Base-by-base conservation (phyloP, 2,888 invertebrate genomes). In the Agrochola circellaris region DNA sequence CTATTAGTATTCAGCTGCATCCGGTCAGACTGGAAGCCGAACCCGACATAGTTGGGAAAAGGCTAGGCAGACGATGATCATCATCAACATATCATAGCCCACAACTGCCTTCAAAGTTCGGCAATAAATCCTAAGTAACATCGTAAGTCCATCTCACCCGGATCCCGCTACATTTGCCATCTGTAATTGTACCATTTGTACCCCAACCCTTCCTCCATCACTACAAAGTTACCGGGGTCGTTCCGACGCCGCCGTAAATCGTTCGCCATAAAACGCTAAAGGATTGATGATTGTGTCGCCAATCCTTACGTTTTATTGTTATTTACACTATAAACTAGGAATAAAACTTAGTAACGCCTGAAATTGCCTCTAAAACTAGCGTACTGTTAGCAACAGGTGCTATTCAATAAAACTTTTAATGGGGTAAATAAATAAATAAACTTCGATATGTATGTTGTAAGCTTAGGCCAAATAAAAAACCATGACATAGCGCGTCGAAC, bases 231-330 rank as follows among this genome's bases (percentile, higher is more conserved):
- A 80, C 34, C 8, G 60, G 48, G 72, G 68, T 75, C 73, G 67
- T 75, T 69, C 66, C 26, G 26, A 74, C 11, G 75, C 84, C 68
- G 20, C 42, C 68, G 64, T 84, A 84, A 81, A 85, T 87, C 77
- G 73, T 64, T 75, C 30, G 65, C 71, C 58, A 72, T 84, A 87
- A 87, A 87, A 79, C 66, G 60, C 23, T 79, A 77, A 82, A 77
- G 79, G 82, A 69, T 77, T 68, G 75, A 76, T 75, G 85, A 77
- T 79, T 74, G 75, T 67, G 74, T 74, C 60, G 62, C 34, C 42
- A 64, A 62, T 38, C 61, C n/a, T 76, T 42, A 38, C 17, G 15
- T 77, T 81, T 76, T 76, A 82, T 85, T 71, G 51, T 13, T 75
- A 64, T 79, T 74, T 74, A 60, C 67, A 71, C 42, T 68, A 84